Percentiles rank a stretch among this genome's conserved stretches.
phyloP scores from a whole-genome alignment of 2,113 vertebrate genomes.

The Circaetus cinerascens region DNA sequence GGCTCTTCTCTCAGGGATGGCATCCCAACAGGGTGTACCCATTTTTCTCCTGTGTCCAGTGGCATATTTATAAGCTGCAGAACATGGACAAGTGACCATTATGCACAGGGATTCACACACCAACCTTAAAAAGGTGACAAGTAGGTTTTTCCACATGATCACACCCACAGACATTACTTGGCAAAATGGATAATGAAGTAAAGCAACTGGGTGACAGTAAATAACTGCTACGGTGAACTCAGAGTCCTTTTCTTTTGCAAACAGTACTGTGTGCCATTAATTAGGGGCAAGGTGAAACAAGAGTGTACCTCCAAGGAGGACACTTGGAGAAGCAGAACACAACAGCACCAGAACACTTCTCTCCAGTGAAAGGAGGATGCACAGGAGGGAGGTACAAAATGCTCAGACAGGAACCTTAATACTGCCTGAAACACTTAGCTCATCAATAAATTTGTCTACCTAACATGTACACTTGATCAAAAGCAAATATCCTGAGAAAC shows the following conservation, averaged over 20 bases:
- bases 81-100: background rate
- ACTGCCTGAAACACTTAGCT: background rate
- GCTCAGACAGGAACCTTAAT: background rate
- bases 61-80: background rate
- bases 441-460: background rate
- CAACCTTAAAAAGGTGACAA: background rate
- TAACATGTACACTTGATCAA: background rate
- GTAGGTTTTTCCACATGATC: slow-evolving; percentile 18
- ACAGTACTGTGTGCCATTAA: background rate
- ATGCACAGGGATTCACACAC: background rate
- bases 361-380: background rate
- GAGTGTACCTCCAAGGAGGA: background rate
- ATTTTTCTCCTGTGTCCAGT: background rate
- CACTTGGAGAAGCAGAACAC: background rate
- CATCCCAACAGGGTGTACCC: background rate
- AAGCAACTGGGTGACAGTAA: background rate
- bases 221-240: slow-evolving; percentile 28
- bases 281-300: background rate
- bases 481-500: background rate
- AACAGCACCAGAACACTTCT: rapidly evolving
- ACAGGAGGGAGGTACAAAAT: background rate
- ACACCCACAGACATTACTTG: background rate
- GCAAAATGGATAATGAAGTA: slow-evolving; percentile 2
- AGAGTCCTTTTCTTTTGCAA: slow-evolving; percentile 9
- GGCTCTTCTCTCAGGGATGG: background rate